phyloP scores from a whole-genome alignment of 2,888 invertebrate genomes.

The Helleia helle region DNA sequence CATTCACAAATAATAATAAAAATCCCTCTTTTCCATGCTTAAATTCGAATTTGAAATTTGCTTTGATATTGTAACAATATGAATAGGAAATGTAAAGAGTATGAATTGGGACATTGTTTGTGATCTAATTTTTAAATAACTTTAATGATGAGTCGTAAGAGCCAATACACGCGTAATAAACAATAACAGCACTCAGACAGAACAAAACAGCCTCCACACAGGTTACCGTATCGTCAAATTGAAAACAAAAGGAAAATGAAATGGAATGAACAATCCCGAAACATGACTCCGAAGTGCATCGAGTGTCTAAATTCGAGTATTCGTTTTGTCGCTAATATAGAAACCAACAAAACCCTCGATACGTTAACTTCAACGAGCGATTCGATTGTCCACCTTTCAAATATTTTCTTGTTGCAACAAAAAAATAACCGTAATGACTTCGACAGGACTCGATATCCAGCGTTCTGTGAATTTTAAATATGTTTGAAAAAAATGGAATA shows the following conservation, averaged over 20 bases:
- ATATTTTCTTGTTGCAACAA: conserved; percentile 13
- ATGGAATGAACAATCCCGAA: conserved; percentile 32
- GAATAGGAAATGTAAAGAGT: too few relatives aligned
- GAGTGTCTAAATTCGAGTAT: conserved; percentile 34
- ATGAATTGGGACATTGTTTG: conserved; percentile 7
- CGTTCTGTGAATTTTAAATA: conserved; percentile 11
- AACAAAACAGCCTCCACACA: conserved; percentile 29
- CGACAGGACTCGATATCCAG: conserved; percentile 3
- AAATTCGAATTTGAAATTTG: not conserved
- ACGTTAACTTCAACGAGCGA: conserved; percentile 23
- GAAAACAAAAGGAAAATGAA: conserved; percentile 31
- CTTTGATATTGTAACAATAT: conserved; percentile 3
- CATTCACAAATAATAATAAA: too few relatives aligned
- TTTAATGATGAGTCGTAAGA: conserved; percentile 25
- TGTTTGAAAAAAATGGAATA: conserved; percentile 19
- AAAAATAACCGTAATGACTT: conserved; percentile 4
- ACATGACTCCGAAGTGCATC: conserved; percentile 35
- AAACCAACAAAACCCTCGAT: conserved; percentile 24
- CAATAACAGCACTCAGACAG: conserved; percentile 33
- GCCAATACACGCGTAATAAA: conserved; percentile 24
- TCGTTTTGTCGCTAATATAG: conserved; percentile 29
- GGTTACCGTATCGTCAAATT: conserved; percentile 27
- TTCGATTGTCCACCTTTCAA: conserved; percentile 15
- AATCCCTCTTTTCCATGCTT: too few relatives aligned
- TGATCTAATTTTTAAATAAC: conserved; percentile 23